Evolutionary conservation across 2,113 vertebrate species (phyloP), one percentile per base, ranked within the genome.

Genomic region (Embiotoca jacksoni): DNA sequence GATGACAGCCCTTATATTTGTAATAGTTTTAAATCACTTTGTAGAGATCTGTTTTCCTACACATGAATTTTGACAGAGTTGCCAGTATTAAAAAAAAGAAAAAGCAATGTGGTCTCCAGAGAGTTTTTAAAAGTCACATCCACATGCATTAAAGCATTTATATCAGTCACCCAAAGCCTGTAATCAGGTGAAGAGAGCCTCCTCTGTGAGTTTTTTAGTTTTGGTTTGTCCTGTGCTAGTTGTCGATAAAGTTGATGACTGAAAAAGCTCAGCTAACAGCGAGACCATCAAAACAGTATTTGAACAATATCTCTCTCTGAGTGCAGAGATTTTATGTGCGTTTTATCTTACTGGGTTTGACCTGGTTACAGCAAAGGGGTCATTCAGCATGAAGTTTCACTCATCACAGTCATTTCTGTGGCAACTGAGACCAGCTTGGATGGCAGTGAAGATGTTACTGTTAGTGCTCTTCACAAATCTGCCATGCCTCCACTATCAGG

Each of bases 181-280:
- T 32, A 46, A 46, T 52, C 33, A 31, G 9, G 7, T 65, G 41
- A 72, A 77, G 61, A 65, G 64, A 47, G 50, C 46, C 59, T 72
- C 64, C 60, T 56, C 53, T 75, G 23, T 78, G 65, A 65, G 41
- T 71, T 75, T 47, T 32, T 58, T 81, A 47, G 58, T 61, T 75
- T 55, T 23, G 23, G 23, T 23, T 23, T 52, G 65, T 52, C 36
- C 7, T 61, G 41, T 64, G 52, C 41, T 61, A 61, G 77, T 82
- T 65, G 8, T 49, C n/a, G 3, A 46, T 30, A 30, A 47, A 31
- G 5, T 13, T 49, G 3, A 11, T 62, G 57, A 49, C n/a, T 44
- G 5, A 66, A 33, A 33, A 31, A 56, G 52, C 47, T 57, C 32
- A 53, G 16, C 6, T 30, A 36, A 49, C 32, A 16, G 41, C 5